Conservation (phyloP, 2,888 invertebrate species). For the Pediacus dermestoides region DNA sequence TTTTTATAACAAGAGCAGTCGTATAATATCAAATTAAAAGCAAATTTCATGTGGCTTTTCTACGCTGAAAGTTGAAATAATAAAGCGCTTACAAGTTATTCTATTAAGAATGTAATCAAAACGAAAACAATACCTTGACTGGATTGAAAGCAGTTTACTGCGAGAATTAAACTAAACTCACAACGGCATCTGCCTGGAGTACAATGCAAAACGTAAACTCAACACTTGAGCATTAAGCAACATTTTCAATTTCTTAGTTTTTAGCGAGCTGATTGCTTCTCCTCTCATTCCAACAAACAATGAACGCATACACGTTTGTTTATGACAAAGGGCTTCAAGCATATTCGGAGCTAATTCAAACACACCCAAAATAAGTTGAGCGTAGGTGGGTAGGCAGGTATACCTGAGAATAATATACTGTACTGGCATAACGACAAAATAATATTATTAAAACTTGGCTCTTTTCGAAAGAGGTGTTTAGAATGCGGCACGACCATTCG, state of each 20-base stretch:
- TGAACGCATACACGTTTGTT: conserved; percentile 6
- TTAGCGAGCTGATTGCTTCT: conserved; percentile 15
- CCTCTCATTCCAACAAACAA: conserved; percentile 14
- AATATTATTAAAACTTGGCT: conserved; percentile 13
- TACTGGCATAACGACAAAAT: too few species aligned
- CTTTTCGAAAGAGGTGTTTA: conserved; percentile 16
- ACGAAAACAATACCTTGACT: conserved; percentile 17
- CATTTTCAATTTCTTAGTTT: conserved; percentile 16
- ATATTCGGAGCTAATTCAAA: conserved; percentile 13
- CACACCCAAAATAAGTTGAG: conserved; percentile 10
- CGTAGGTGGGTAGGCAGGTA: too few species aligned
- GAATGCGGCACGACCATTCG: conserved; percentile 16
- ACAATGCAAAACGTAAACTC: conserved; percentile 16
- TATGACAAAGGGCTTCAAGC: conserved; percentile 16
- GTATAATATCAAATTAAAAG: conserved; percentile 13
- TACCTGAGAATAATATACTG: too few species aligned
- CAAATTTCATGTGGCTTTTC: neutral
- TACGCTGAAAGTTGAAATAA: conserved; percentile 13
- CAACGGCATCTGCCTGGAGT: conserved; percentile 14
- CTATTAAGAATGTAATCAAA: conserved; percentile 16
- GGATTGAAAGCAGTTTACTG: conserved; percentile 11
- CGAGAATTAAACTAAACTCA: conserved; percentile 16
- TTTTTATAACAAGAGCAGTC: too few species aligned
- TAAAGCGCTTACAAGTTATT: conserved; percentile 16
- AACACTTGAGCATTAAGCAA: conserved; percentile 16